Percentiles rank a stretch among this genome's conserved stretches.
Conservation (phyloP, 2,888 invertebrate genomes). For the Oxystoma pomonae region DNA sequence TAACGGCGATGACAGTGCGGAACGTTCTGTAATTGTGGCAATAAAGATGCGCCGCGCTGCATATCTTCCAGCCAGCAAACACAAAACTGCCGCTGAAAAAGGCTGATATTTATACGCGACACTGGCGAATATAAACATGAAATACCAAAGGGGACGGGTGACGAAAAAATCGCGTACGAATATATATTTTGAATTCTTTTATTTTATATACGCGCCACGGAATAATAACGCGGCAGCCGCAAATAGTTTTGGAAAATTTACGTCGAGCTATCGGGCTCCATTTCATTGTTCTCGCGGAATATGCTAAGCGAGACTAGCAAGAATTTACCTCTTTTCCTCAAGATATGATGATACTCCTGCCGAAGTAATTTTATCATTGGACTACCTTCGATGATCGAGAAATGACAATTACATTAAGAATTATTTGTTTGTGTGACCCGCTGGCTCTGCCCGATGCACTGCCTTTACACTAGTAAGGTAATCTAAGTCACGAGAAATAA, state of each 20-base stretch:
- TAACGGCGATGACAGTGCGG: constrained; percentile 25
- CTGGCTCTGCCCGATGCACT: too few species aligned
- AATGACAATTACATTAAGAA: too few species aligned
- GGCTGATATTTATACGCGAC: constrained; percentile 45
- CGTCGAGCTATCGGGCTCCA: constrained; percentile 40
- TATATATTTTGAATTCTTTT: constrained; percentile 49
- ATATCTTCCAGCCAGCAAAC: constrained; percentile 17
- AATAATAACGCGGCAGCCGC: constrained; percentile 47
- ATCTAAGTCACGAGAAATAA: too few species aligned
- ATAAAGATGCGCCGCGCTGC: constrained; percentile 36
- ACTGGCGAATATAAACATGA: constrained; percentile 49
- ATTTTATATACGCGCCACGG: constrained; percentile 40
- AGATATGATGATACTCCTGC: neutral
- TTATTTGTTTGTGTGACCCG: too few species aligned
- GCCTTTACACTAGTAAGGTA: too few species aligned
- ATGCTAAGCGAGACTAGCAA: constrained; percentile 42
- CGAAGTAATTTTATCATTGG: too few species aligned
- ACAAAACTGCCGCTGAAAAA: constrained; percentile 32
- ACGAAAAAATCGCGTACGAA: constrained; percentile 47
- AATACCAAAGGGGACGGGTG: constrained; percentile 45
- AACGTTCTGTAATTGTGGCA: constrained; percentile 41
- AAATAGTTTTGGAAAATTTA: constrained; percentile 49
- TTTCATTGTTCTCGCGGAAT: constrained; percentile 46
- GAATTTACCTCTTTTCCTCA: neutral
- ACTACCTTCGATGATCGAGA: too few species aligned